These are phyloP conservation scores for Dendrolimus houi DNA, from an alignment of 2,888 invertebrate species.

Conservation along the genomic window DNA sequence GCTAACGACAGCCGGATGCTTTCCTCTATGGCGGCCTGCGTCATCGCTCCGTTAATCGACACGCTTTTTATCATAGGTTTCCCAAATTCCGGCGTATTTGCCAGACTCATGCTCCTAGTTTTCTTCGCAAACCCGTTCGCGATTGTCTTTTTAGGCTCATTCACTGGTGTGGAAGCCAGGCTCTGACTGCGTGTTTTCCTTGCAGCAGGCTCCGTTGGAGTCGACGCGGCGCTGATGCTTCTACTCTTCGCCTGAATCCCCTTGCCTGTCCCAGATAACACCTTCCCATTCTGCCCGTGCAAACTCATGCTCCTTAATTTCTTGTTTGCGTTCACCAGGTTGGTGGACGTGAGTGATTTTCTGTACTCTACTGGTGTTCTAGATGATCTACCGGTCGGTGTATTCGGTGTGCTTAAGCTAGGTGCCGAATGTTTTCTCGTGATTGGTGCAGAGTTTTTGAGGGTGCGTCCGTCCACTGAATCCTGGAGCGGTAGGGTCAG, in stretches of 20 bases:
- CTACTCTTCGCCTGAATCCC: slow-evolving; percentile 35
- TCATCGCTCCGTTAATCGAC: slow-evolving; percentile 46
- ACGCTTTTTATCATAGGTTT: slow-evolving; percentile 40
- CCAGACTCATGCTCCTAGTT: slow-evolving; percentile 62
- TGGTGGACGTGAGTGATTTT: slow-evolving; percentile 42
- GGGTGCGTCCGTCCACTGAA: slow-evolving; percentile 19
- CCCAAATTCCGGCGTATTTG: slow-evolving; percentile 31
- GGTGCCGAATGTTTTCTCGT: slow-evolving; percentile 60
- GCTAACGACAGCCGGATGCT: slow-evolving; percentile 61
- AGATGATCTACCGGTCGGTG: slow-evolving; percentile 37
- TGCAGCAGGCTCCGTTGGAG: slow-evolving; percentile 30
- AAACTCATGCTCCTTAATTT: slow-evolving; percentile 64
- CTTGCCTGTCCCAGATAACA: slow-evolving; percentile 49
- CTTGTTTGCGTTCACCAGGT: slow-evolving; percentile 39
- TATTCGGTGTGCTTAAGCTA: slow-evolving; percentile 52
- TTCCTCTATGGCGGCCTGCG: slow-evolving; percentile 69
- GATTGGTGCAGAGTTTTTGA: slow-evolving; percentile 28
- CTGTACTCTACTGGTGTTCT: slow-evolving; percentile 42
- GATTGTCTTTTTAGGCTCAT: slow-evolving; percentile 39
- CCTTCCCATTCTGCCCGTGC: slow-evolving; percentile 29
- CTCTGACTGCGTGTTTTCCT: slow-evolving; percentile 55
- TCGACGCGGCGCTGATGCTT: slow-evolving; percentile 37
- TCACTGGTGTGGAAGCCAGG: slow-evolving; percentile 51
- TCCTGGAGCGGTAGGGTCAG: slow-evolving; percentile 49
- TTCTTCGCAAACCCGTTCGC: slow-evolving; percentile 44